Evolutionary conservation across 2,113 vertebrate genomes (phyloP), one percentile per base, ranked within the genome.

Genomic region (Neodontobutis hainanensis): DNA sequence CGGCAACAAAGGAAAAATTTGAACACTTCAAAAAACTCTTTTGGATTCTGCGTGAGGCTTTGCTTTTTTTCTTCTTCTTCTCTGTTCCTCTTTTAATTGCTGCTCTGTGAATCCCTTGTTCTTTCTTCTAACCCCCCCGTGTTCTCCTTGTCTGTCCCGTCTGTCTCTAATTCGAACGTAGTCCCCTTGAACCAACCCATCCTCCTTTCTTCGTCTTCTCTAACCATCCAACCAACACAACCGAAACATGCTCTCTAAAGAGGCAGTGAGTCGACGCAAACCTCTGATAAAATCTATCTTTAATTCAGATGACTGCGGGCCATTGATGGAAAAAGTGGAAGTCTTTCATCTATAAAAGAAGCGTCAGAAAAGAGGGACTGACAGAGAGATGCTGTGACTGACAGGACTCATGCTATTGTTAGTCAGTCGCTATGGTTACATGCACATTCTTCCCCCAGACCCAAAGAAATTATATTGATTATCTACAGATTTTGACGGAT

Each of bases 251-350:
- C 56, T 78, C 65, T 42, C 81, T 58, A 35, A 76, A 77, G 81
- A 77, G 76, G 77, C 74, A 73, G 44, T 43, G 43, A 78, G 82
- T 85, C 56, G 84, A 84, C 76, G 32, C 73, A 82, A 90, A 91
- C 85, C 82, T 91, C 81, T 66, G 89, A 92, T 93, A 91, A 91
- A 90, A 93, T 93, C 91, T 87, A 90, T 93, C 89, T 91, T 93
- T 93, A 92, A 92, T 93, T 92, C 92, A 92, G 87, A 92, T 89
- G 76, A 91, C 92, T 92, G 82, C 70, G 82, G 92, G 93, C 92
- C 89, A 91, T 88, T 91, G 89, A 91, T 84, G 90, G 86, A 91
- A 90, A 88, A 87, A 89, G 82, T 88, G 77, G 84, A 89, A 90
- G 86, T 68, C 91, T 93, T 93, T 93, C 89, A 93, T 93, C 90